A percentile compares a stretch with the other conserved stretches of the same genome.
phyloP scores from a whole-genome alignment of 2,113 vertebrate species.

The Microcebus lehilahytsara region DNA sequence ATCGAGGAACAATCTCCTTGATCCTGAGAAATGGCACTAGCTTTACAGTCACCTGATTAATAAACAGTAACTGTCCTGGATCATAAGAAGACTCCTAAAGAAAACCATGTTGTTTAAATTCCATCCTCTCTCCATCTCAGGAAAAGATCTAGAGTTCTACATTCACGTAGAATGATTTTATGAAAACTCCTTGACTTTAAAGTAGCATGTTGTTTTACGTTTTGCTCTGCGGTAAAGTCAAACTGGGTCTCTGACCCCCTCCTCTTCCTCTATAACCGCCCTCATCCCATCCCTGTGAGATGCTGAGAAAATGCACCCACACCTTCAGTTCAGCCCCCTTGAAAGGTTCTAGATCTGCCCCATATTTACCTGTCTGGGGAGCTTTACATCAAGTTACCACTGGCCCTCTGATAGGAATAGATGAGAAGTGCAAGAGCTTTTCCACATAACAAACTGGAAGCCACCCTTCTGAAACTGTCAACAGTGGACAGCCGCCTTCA shows the following conservation, averaged over 20 bases:
- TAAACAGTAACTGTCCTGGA: not conserved
- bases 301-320: not conserved
- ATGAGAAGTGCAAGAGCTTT: slow-evolving; percentile 20
- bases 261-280: not conserved
- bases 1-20: not conserved
- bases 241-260: not conserved
- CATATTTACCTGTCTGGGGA: not conserved
- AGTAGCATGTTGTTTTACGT: rapidly evolving
- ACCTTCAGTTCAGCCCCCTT: not conserved
- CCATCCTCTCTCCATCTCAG: not conserved
- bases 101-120: not conserved
- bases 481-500: slow-evolving; percentile 50
- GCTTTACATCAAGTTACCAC: not conserved
- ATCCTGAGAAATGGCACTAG: not conserved
- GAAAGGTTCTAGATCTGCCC: too few relatives aligned
- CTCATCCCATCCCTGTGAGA: not conserved
- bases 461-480: slow-evolving; percentile 40
- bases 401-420: not conserved
- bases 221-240: not conserved
- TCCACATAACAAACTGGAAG: not conserved
- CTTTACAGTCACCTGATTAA: not conserved
- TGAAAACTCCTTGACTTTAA: not conserved
- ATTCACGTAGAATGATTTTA: not conserved
- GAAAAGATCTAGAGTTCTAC: not conserved
- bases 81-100: not conserved